phyloP scores from a whole-genome alignment of 1,140 invertebrate genomes.

The Samia ricini region DNA sequence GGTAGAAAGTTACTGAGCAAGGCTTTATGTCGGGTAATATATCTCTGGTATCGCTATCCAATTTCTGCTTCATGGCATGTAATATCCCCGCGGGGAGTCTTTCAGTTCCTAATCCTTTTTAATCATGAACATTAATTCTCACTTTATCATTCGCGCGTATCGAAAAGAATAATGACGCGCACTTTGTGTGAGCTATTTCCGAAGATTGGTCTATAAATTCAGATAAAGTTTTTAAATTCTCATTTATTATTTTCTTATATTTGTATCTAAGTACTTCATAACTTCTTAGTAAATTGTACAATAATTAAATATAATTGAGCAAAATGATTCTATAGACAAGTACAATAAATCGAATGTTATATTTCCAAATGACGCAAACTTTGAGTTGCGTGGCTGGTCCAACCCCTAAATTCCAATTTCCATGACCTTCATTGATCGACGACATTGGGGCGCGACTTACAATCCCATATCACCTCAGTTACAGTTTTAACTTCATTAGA shows the following conservation, averaged over 20 bases:
- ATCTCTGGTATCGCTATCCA: slow-evolving; percentile 69
- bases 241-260: too few relatives aligned
- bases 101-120: slow-evolving; percentile 65
- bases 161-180: neutral
- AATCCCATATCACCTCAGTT: slow-evolving; percentile 14
- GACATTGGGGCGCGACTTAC: slow-evolving; percentile 33
- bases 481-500: slow-evolving; percentile 12
- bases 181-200: neutral
- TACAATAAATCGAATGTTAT: neutral
- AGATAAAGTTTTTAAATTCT: too few relatives aligned
- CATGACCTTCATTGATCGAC: slow-evolving; percentile 39
- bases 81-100: slow-evolving; percentile 55
- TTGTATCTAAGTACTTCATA: too few relatives aligned
- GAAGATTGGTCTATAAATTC: too few relatives aligned
- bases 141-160: slow-evolving; percentile 14
- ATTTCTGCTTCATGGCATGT: slow-evolving; percentile 71
- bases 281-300: too few relatives aligned
- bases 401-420: slow-evolving; percentile 25
- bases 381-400: slow-evolving; percentile 39
- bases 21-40: slow-evolving; percentile 68
- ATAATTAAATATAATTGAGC: too few relatives aligned
- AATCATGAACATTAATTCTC: slow-evolving; percentile 50
- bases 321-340: too few relatives aligned
- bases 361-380: slow-evolving; percentile 5
- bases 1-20: slow-evolving; percentile 63